Evolutionary conservation across 1,140 invertebrate species (phyloP).

Genomic region (Myzus persicae): DNA sequence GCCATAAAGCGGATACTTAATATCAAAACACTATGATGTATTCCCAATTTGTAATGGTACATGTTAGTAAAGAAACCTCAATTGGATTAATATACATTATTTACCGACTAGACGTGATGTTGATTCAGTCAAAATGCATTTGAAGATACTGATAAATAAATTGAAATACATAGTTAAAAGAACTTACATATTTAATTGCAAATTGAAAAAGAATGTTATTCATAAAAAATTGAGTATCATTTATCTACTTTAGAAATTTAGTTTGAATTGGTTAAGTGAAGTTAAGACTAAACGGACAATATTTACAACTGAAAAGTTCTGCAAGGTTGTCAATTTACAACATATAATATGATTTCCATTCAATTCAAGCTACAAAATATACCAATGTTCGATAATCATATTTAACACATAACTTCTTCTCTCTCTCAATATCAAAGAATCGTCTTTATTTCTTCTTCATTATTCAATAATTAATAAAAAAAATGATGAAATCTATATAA

Average conservation of each 20-base stretch:
- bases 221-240: neutral
- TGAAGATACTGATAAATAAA: neutral
- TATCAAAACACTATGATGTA: neutral
- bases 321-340: neutral
- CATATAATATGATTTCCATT: neutral
- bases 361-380: neutral
- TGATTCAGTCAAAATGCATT: constrained; percentile 35
- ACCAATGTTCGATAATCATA: neutral
- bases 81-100: constrained; percentile 39
- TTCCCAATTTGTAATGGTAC: neutral
- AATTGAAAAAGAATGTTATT: neutral
- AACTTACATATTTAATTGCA: neutral
- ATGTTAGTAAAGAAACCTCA: neutral
- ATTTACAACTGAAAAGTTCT: constrained; percentile 37
- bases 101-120: constrained; percentile 11
- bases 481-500: neutral
- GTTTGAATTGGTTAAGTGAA: neutral
- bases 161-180: neutral
- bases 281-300: neutral
- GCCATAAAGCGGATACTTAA: neutral
- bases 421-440: neutral
- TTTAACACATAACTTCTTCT: neutral
- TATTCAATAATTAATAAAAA: neutral
- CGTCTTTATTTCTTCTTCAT: neutral
- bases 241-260: neutral